phyloP scores from a whole-genome alignment of 2,888 invertebrate species.

The Patella caerulea region DNA sequence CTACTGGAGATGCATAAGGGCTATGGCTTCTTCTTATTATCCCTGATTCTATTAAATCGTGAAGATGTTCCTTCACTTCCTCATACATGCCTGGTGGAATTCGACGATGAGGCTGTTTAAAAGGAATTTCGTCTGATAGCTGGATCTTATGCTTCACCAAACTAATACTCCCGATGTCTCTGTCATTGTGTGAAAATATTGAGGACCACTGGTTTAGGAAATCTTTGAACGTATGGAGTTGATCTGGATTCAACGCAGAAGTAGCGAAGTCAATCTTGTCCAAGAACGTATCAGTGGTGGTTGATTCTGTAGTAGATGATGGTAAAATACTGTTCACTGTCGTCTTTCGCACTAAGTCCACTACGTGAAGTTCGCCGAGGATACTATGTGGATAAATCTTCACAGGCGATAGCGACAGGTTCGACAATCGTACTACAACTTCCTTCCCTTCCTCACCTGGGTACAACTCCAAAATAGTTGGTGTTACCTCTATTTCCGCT shows the following conservation, averaged over 20 bases:
- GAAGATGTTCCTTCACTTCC: conserved; percentile 6
- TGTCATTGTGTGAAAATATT: neutral
- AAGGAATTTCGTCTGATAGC: neutral
- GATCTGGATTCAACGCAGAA: neutral
- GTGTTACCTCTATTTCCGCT: neutral
- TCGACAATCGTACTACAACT: neutral
- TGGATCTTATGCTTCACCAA: conserved; percentile 1
- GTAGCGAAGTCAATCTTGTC: neutral
- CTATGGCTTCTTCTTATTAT: neutral
- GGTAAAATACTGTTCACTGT: neutral
- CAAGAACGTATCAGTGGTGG: neutral
- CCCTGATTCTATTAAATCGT: neutral
- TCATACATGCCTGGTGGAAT: neutral
- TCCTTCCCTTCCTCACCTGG: neutral
- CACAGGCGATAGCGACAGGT: neutral
- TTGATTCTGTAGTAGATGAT: neutral
- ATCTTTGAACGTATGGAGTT: neutral
- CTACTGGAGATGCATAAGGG: neutral
- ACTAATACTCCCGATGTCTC: conserved; percentile 1
- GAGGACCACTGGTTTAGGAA: neutral
- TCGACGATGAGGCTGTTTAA: conserved; percentile 13
- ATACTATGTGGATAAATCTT: conserved; percentile 1
- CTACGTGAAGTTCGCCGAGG: neutral
- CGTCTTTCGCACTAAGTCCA: neutral
- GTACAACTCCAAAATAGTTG: conserved; percentile 1